These are phyloP conservation scores for Psittacula cyanocephala DNA, from an alignment of 2,113 vertebrate species.

Conservation along the genomic window DNA sequence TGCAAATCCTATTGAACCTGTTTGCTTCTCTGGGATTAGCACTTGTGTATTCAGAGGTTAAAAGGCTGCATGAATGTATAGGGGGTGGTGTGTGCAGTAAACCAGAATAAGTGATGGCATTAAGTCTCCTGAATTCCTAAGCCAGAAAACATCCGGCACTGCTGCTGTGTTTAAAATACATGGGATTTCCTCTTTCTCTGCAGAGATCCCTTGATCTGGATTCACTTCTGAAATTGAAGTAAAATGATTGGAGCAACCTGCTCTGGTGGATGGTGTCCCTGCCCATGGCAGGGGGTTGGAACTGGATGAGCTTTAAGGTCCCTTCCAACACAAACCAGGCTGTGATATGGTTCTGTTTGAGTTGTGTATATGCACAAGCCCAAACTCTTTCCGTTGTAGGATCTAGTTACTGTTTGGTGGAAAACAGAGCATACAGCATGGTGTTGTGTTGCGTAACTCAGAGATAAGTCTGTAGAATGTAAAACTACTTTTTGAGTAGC, in stretches of 20 bases:
- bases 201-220: not conserved
- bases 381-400: not conserved
- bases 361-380: rapidly evolving
- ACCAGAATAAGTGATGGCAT: not conserved
- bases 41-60: not conserved
- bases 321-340: not conserved
- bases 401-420: not conserved
- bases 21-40: not conserved
- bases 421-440: not conserved
- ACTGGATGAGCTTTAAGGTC: not conserved
- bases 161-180: rapidly evolving
- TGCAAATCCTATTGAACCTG: constrained; percentile 31
- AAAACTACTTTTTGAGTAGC: not conserved
- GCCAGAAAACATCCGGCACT: not conserved
- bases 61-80: not conserved
- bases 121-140: not conserved
- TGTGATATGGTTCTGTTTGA: not conserved
- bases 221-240: not conserved
- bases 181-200: rapidly evolving
- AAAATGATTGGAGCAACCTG: not conserved
- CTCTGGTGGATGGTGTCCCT: not conserved
- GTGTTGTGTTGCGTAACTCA: rapidly evolving
- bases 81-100: not conserved
- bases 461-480: not conserved
- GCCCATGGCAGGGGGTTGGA: not conserved